Evolutionary conservation across 2,888 invertebrate species (phyloP), one percentile per base, ranked within the genome.

Genomic region (Troides oblongomaculatus): DNA sequence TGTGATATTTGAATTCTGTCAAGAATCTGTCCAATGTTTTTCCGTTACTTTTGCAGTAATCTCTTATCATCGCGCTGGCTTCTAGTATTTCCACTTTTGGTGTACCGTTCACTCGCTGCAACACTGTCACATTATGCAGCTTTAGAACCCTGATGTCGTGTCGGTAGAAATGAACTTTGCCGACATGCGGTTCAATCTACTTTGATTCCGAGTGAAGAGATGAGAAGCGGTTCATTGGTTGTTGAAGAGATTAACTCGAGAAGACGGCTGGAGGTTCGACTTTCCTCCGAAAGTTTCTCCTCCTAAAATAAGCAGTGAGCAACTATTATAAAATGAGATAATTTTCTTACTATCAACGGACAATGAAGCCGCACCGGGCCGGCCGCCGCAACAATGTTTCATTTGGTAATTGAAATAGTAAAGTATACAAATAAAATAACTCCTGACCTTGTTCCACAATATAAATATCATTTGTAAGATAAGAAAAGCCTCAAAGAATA

Each of bases 61-160:
- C 80, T 64, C 79, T 80, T 12, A 89, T 84, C 70, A 84, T 77
- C n/a, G 76, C 76, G 68, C 87, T 88, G 0, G 83, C 78, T 64
- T 80, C 77, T 0, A 84, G 63, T 17, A 86, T 83, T 43, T 87
- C 84, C 14, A 79, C 73, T 0, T 77, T 75, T 0, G 81, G 79
- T 0, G 79, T 76, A 0, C 78, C 81, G 59, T 78, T 79, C 18
- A 79, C 76, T 6, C 75, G 73, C 8, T 75, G 74, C 36, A 82
- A 75, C 3, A 82, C 76, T 7, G 78, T 76, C 56, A 81, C 81
- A 0, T 79, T 81, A 71, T 83, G 81, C 0, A 81, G 70, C n/a
- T 81, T 83, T 50, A 83, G 79, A 23, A 82, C 74, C 57, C 75
- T 76, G 5, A 76, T 76, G 12, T 82, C 81, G 3, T 77, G 78